Percentiles rank a stretch among this genome's conserved stretches.
Evolutionary conservation across 2,888 invertebrate species (phyloP).

Genomic region (Chrysopilus asiliformis): DNA sequence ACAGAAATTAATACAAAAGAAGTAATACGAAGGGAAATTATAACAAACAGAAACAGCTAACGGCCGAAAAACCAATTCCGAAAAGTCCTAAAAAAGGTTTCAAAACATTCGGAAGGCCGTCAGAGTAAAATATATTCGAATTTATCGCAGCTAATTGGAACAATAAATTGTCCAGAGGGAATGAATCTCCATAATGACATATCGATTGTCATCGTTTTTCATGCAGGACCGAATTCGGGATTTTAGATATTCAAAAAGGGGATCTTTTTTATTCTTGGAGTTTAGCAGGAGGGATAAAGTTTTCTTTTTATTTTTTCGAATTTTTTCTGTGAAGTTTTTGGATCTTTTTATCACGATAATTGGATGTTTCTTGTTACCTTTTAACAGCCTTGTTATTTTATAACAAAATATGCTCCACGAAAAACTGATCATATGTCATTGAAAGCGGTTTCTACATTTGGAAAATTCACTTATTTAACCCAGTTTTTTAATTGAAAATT

Average conservation of each 20-base stretch:
- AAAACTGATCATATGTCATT: no score
- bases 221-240: neutral
- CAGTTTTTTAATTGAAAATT: no score
- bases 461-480: no score
- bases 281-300: no score
- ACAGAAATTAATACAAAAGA: no score
- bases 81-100: neutral
- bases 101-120: neutral
- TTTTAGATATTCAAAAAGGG: neutral
- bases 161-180: conserved; percentile 10
- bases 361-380: neutral
- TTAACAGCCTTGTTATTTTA: neutral
- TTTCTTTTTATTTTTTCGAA: neutral
- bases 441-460: no score
- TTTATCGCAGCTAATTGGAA: conserved; percentile 13
- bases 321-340: neutral
- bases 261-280: no score
- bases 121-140: conserved; percentile 12
- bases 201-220: conserved; percentile 10
- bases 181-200: conserved; percentile 13
- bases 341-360: neutral
- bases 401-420: no score
- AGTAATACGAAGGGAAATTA: neutral
- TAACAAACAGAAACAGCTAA: neutral
- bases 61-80: neutral